phyloP scores from a whole-genome alignment of 2,888 invertebrate species.

The Epinotia nisella region DNA sequence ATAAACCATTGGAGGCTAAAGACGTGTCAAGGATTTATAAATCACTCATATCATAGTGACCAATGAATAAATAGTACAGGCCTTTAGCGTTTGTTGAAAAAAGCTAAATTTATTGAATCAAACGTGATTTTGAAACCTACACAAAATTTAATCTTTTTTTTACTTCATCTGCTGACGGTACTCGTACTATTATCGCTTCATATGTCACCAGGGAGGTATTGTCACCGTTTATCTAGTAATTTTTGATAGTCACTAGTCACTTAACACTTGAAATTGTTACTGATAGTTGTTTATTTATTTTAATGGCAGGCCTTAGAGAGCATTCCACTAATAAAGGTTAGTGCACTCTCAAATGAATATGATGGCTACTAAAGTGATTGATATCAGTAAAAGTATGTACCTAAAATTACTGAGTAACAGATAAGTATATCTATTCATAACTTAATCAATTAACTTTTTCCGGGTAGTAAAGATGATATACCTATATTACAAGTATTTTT shows the following conservation, averaged over 20 bases:
- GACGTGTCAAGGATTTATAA: neutral
- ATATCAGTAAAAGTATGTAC: slow-evolving; percentile 48
- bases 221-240: slow-evolving; percentile 80
- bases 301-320: slow-evolving; percentile 79
- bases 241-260: slow-evolving; percentile 83
- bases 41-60: neutral
- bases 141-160: slow-evolving; percentile 29
- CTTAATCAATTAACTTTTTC: slow-evolving; percentile 39
- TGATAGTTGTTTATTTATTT: slow-evolving; percentile 80
- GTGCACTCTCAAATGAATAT: slow-evolving; percentile 81
- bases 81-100: neutral
- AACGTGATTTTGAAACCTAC: neutral
- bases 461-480: neutral
- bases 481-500: neutral
- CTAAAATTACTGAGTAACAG: slow-evolving; percentile 37
- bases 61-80: neutral
- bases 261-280: slow-evolving; percentile 82
- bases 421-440: slow-evolving; percentile 39
- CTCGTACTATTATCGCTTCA: slow-evolving; percentile 78
- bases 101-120: neutral
- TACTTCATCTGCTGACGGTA: slow-evolving; percentile 58
- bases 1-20: neutral
- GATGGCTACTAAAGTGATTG: slow-evolving; percentile 77
- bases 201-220: slow-evolving; percentile 79
- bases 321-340: slow-evolving; percentile 80